Evolutionary conservation across 1,140 invertebrate species (phyloP).

Genomic region (Heterodera carotae): DNA sequence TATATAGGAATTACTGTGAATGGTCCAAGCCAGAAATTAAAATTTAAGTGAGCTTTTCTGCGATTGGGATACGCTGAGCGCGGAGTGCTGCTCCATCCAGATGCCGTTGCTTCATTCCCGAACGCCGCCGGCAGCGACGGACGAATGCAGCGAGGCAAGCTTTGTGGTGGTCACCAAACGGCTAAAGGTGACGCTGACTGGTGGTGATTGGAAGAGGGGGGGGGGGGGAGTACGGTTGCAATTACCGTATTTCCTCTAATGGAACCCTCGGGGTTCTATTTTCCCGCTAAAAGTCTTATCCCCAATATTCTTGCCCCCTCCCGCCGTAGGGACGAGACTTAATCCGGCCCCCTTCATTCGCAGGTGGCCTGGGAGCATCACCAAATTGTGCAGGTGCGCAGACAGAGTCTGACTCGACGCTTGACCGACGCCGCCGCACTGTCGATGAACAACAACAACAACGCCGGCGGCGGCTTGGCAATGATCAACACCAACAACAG

Average conservation of each 20-base stretch:
- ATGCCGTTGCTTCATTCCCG: background rate
- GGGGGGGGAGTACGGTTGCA: background rate
- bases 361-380: constrained; percentile 3
- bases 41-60: background rate
- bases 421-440: background rate
- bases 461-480: too few species aligned
- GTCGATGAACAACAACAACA: background rate
- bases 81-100: constrained; percentile 9
- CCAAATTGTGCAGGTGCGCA: background rate
- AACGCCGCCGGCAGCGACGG: too few species aligned
- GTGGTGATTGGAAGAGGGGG: too few species aligned
- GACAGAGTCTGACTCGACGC: background rate
- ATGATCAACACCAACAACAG: background rate
- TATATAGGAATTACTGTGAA: too few species aligned
- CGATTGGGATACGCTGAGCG: background rate
- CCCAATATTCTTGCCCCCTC: too few species aligned
- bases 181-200: background rate
- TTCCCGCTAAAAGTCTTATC: too few species aligned
- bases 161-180: background rate
- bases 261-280: too few species aligned
- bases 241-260: too few species aligned
- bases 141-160: background rate
- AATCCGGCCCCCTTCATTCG: too few species aligned
- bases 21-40: too few species aligned
- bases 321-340: too few species aligned